A percentile compares a stretch with the other conserved stretches of the same genome.
Conservation (phyloP, 2,888 invertebrate genomes). For the Subacronicta megacephala region DNA sequence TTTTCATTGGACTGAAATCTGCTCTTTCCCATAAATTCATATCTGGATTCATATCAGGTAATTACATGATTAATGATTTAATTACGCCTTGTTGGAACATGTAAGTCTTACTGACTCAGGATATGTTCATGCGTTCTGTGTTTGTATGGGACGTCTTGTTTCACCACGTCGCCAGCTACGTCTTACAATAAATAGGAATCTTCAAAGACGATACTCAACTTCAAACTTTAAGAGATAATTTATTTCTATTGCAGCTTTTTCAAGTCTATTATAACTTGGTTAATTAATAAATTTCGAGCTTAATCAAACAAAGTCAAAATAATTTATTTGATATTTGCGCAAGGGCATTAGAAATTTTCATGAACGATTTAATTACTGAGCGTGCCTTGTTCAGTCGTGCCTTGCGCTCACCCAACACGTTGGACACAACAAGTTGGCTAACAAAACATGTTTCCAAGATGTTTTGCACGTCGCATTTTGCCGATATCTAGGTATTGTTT, state of each 20-base stretch:
- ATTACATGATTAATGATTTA: conserved; percentile 24
- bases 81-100: conserved; percentile 36
- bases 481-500: no score
- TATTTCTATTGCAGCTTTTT: neutral
- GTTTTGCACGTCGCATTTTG: conserved; percentile 1
- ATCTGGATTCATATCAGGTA: no score
- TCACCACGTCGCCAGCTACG: neutral
- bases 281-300: conserved; percentile 23
- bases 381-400: conserved; percentile 28
- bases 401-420: conserved; percentile 31
- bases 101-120: conserved; percentile 19
- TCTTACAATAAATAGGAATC: conserved; percentile 5
- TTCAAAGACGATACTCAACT: neutral
- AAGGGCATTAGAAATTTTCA: conserved; percentile 19
- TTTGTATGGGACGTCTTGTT: conserved; percentile 10
- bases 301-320: conserved; percentile 25
- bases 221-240: neutral
- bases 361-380: conserved; percentile 32
- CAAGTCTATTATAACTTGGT: conserved; percentile 25
- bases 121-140: conserved; percentile 12
- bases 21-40: no score
- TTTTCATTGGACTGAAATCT: no score
- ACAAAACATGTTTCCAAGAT: conserved; percentile 14
- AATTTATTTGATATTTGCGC: conserved; percentile 20
- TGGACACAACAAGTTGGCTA: conserved; percentile 27